Percentiles rank a stretch among this genome's conserved stretches.
These are phyloP conservation scores for Thymallus thymallus DNA, from an alignment of 2,113 vertebrate genomes.

Conservation along the genomic window DNA sequence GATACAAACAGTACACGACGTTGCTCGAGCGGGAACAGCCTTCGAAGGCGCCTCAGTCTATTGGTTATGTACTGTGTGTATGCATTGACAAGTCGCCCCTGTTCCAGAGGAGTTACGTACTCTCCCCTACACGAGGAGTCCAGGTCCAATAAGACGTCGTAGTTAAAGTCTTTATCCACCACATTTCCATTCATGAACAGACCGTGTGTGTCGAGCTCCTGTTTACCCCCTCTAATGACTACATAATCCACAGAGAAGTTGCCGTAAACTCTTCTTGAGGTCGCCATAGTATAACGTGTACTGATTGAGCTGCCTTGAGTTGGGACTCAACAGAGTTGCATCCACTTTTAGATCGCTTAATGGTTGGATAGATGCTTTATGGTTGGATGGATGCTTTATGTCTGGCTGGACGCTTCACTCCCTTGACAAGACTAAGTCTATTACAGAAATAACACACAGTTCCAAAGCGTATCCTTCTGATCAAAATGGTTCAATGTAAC, in stretches of 20 bases:
- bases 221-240: slow-evolving; percentile 5
- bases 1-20: not conserved
- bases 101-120: not conserved
- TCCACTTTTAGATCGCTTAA: too few relatives aligned
- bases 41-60: not conserved
- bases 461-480: too few relatives aligned
- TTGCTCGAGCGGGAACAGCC: not conserved
- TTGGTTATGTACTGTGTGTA: slow-evolving; percentile 2
- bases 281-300: not conserved
- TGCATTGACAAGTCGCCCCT: not conserved
- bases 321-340: not conserved
- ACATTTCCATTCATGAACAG: not conserved
- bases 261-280: not conserved
- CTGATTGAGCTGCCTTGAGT: too few relatives aligned
- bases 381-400: not conserved
- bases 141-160: not conserved
- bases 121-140: not conserved
- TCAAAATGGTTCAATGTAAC: too few relatives aligned
- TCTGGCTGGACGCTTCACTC: not conserved
- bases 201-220: not conserved
- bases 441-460: not conserved
- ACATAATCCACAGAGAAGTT: not conserved
- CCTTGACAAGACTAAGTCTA: not conserved
- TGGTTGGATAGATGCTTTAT: too few relatives aligned
- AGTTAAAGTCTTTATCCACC: not conserved